Evolutionary conservation across 2,888 invertebrate species (phyloP), one percentile per base, ranked within the genome.

Genomic region (Zaprionus bogoriensis): DNA sequence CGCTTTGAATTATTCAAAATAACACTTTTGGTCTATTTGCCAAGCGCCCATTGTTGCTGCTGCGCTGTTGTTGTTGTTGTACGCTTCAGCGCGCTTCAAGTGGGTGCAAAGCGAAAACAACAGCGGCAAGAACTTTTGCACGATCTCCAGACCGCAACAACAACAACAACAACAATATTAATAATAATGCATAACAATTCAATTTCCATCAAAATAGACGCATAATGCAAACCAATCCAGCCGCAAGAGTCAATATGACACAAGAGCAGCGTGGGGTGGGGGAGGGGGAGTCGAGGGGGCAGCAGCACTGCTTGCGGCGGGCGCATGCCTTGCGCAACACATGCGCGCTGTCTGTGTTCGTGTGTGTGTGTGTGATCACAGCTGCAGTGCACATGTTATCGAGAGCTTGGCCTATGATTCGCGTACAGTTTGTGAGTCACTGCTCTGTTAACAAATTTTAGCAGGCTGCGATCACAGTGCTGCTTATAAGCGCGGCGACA

Each of bases 1-100:
- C 58, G 65, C 61, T 86, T 86, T 77, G 70, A 75, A 82, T 83
- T 79, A 80, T 80, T 80, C 83, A 85, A 82, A 82, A 85, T 82
- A 75, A 75, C 76, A 78, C 74, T 82, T 80, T 78, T 70, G 62
- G 79, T 82, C 67, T 82, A 85, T 79, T 84, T 63, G 58, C 54
- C 51, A 55, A 57, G 68, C 59, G 59, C 36, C 55, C 38, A 20
- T 54, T 58, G 52, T 47, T 51, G 30, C 19, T 50, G 41, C 6
- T 47, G 47, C n/a, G 25, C 41, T 64, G 36, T 46, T 45, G 55
- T 48, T 74, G 62, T 70, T 78, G 58, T 45, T 64, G 84, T 67
- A 77, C 61, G 85, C 72, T 68, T 77, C 78, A 81, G 64, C 62
- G 82, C 68, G 67, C 84, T 84, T 74, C 58, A 81, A 79, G 78